Evolutionary conservation across 2,888 invertebrate species (phyloP).

Genomic region (Altica lythri): DNA sequence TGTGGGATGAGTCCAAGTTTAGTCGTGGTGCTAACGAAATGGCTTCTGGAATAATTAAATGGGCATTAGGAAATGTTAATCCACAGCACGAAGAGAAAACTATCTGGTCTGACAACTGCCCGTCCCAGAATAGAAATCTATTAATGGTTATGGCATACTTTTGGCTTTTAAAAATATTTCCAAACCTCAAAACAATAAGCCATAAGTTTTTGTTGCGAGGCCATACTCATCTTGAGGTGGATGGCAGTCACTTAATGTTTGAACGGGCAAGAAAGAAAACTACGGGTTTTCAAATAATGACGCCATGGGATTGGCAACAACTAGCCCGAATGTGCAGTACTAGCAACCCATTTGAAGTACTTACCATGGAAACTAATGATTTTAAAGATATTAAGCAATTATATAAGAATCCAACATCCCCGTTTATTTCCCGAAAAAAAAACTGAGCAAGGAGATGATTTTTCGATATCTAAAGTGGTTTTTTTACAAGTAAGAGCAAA

Average conservation of each 20-base stretch:
- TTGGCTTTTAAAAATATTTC: no score
- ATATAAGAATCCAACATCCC: not conserved
- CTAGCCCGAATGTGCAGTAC: slow-evolving; percentile 23
- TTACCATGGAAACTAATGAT: slow-evolving; percentile 25
- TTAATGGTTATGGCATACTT: no score
- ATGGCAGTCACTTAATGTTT: slow-evolving; percentile 27
- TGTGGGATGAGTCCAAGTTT: slow-evolving; percentile 35
- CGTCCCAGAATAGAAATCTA: no score
- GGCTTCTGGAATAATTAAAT: slow-evolving; percentile 25
- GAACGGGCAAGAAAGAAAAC: slow-evolving; percentile 33
- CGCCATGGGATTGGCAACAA: slow-evolving; percentile 36
- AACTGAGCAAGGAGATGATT: slow-evolving; percentile 8
- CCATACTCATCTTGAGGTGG: slow-evolving; percentile 25
- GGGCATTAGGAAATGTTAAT: no score
- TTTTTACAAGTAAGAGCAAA: slow-evolving; percentile 19
- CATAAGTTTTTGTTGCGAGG: no score
- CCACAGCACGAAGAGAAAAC: no score
- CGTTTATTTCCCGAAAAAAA: not conserved
- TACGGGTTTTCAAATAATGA: slow-evolving; percentile 30
- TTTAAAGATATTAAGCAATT: not conserved
- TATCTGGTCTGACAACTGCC: no score
- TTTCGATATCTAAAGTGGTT: slow-evolving; percentile 14
- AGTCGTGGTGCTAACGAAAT: slow-evolving; percentile 30
- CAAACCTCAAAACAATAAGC: no score
- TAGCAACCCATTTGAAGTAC: slow-evolving; percentile 19